Conservation (phyloP, 2,113 vertebrate species). For the Narcine bancroftii region DNA sequence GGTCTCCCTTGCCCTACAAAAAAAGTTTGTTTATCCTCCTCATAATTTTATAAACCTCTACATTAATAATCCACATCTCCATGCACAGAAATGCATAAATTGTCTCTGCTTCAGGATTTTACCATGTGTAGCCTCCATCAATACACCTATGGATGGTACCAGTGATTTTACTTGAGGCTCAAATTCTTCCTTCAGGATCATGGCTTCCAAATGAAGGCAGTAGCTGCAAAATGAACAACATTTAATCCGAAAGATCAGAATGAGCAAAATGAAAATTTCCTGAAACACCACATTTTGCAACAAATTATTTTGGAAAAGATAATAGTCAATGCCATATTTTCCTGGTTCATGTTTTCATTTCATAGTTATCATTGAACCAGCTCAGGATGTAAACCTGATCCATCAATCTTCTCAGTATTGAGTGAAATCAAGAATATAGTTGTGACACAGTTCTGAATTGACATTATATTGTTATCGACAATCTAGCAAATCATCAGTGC, state of each 20-base stretch:
- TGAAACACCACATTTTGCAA: not conserved
- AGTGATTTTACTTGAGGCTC: constrained; percentile 56
- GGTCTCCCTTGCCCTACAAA: no score
- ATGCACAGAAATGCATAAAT: not conserved
- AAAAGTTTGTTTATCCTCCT: no score
- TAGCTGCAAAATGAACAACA: constrained; percentile 50
- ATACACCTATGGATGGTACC: constrained; percentile 50
- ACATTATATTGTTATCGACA: not conserved
- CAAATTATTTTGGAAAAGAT: no score
- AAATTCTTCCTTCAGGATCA: constrained; percentile 70
- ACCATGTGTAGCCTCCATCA: constrained; percentile 60
- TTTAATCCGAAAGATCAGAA: not conserved
- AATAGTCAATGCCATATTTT: not conserved
- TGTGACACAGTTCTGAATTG: not conserved
- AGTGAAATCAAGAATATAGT: not conserved
- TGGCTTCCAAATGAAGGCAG: constrained; percentile 53
- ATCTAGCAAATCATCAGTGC: not conserved
- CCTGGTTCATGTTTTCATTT: not conserved
- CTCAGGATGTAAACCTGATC: not conserved
- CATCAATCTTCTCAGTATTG: not conserved
- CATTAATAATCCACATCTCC: not conserved
- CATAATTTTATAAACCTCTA: no score
- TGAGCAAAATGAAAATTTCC: not conserved
- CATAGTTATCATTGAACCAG: not conserved
- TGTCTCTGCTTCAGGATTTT: constrained; percentile 33